Conservation (phyloP, 1,140 invertebrate genomes). For the Tetragnatha versicolor region DNA sequence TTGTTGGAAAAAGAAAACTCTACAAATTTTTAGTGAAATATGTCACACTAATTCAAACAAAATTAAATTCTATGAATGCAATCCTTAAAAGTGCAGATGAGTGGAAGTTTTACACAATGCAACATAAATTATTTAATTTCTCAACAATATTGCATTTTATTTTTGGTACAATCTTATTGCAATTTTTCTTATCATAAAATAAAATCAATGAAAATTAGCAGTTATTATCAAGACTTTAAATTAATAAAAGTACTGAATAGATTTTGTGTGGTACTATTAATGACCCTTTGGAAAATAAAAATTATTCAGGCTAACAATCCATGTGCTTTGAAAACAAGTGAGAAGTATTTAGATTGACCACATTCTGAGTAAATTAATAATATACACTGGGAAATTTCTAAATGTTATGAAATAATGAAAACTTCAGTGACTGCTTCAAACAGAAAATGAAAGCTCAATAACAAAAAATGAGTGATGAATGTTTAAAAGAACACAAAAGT, state of each 20-base stretch:
- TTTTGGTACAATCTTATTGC: slow-evolving; percentile 1
- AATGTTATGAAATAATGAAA: slow-evolving; percentile 33
- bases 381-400: slow-evolving; percentile 9
- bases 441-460: slow-evolving; percentile 33
- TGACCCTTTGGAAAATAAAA: background rate
- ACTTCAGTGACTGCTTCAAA: background rate
- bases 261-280: background rate
- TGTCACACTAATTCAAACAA: background rate
- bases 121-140: background rate
- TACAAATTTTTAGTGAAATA: background rate
- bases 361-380: slow-evolving; percentile 1
- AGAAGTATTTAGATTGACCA: background rate
- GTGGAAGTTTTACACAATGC: background rate
- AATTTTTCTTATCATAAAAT: background rate
- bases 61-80: slow-evolving; percentile 17
- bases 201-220: background rate
- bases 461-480: slow-evolving; percentile 28
- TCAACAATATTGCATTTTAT: slow-evolving; percentile 28
- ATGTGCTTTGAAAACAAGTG: slow-evolving; percentile 25
- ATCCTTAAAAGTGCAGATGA: slow-evolving; percentile 8
- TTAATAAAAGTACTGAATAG: background rate
- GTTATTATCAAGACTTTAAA: background rate
- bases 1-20: no score
- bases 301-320: background rate
- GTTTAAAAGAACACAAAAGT: slow-evolving; percentile 35